A percentile compares a stretch with the other conserved stretches of the same genome.
Evolutionary conservation across 2,797 vertebrate genomes (phyloP).

Genomic region (Echiichthys vipera): DNA sequence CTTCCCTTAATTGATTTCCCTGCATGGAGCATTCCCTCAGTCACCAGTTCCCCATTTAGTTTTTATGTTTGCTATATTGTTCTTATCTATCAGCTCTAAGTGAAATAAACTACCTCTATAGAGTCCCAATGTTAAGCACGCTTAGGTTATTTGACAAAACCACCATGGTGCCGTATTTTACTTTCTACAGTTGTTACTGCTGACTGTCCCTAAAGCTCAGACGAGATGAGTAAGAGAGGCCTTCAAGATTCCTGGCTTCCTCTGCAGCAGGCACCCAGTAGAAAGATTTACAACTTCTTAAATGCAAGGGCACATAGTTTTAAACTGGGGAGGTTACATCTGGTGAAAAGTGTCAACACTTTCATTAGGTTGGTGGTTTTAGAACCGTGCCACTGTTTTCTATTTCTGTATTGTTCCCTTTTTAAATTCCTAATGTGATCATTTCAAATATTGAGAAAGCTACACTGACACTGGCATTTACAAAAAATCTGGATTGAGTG

Average conservation of each 20-base stretch:
- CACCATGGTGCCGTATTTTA: conserved; percentile 18
- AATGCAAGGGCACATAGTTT: conserved; percentile 28
- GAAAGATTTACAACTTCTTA: conserved; percentile 48
- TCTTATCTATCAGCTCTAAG: conserved; percentile 44
- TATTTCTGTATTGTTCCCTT: conserved; percentile 16
- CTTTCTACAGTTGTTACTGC: conserved; percentile 6
- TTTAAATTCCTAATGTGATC: conserved; percentile 31
- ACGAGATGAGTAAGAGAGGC: conserved; percentile 22
- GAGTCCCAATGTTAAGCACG: conserved; percentile 22
- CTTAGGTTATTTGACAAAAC: conserved; percentile 29
- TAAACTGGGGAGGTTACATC: conserved; percentile 37
- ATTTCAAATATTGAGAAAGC: conserved; percentile 22
- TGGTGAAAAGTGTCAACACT: conserved; percentile 36
- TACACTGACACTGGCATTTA: background rate
- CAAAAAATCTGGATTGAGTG: too few species aligned
- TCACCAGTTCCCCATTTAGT: conserved; percentile 33
- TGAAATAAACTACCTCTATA: conserved; percentile 16
- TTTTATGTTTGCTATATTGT: conserved; percentile 46
- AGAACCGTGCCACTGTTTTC: conserved; percentile 28
- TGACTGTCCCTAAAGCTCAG: conserved; percentile 18
- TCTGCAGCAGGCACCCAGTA: conserved; percentile 10
- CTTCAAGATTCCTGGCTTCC: conserved; percentile 16
- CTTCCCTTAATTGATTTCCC: conserved; percentile 62
- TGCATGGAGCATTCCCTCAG: conserved; percentile 44
- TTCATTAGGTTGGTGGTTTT: conserved; percentile 43